A percentile compares a stretch with the other conserved stretches of the same genome.
These are phyloP conservation scores for Aptenodytes forsteri DNA, from an alignment of 2,113 vertebrate species.

Conservation along the genomic window DNA sequence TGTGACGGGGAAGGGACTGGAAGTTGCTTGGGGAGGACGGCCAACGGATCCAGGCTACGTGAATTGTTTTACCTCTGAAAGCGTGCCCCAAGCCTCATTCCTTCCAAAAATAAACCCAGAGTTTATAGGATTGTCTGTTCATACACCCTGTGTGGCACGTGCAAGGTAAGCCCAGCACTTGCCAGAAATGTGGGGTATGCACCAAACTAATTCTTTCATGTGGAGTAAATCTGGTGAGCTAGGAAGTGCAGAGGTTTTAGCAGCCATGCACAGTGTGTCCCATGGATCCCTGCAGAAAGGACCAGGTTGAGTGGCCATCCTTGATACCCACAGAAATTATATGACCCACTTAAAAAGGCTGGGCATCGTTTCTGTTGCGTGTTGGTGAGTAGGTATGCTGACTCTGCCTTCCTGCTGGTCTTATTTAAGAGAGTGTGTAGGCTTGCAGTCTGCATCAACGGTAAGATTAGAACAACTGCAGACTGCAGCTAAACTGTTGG, in stretches of 20 bases:
- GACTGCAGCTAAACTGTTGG: neutral
- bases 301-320: neutral
- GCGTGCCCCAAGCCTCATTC: neutral
- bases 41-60: rapidly evolving
- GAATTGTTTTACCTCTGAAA: neutral
- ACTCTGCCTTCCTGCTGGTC: neutral
- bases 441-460: neutral
- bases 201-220: rapidly evolving
- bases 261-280: neutral
- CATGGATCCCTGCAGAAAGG: rapidly evolving
- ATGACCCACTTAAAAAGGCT: neutral
- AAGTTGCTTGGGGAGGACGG: neutral
- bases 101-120: neutral
- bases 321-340: neutral
- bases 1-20: neutral
- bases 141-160: neutral
- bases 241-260: neutral
- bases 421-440: neutral
- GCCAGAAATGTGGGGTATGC: neutral
- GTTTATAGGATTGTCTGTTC: neutral
- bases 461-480: neutral
- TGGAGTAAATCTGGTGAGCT: neutral
- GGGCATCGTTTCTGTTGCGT: neutral
- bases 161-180: neutral
- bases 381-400: neutral